These are phyloP conservation scores for Periplaneta americana DNA, from an alignment of 1,140 invertebrate genomes.

Conservation along the genomic window DNA sequence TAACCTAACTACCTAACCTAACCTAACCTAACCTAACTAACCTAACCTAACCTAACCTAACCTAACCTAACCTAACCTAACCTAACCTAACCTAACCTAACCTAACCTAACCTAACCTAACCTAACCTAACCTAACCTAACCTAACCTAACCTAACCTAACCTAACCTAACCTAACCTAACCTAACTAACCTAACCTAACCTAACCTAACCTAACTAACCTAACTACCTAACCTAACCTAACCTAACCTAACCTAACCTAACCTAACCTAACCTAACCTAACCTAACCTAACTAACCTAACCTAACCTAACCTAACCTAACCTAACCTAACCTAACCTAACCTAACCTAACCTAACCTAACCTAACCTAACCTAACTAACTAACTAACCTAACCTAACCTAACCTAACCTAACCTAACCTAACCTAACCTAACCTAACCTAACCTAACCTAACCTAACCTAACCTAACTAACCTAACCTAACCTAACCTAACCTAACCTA, in stretches of 20 bases:
- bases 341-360: slow-evolving; percentile 28
- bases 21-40: slow-evolving; percentile 23
- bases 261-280: slow-evolving; percentile 26
- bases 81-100: slow-evolving; percentile 27
- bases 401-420: slow-evolving; percentile 33
- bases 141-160: slow-evolving; percentile 19
- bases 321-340: slow-evolving; percentile 27
- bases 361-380: slow-evolving; percentile 31
- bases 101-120: slow-evolving; percentile 28
- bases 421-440: slow-evolving; percentile 34
- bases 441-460: slow-evolving; percentile 30
- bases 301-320: slow-evolving; percentile 28
- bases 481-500: slow-evolving; percentile 27
- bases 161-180: slow-evolving; percentile 24
- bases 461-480: slow-evolving; percentile 29
- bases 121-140: slow-evolving; percentile 24
- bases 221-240: slow-evolving; percentile 26
- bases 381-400: slow-evolving; percentile 33
- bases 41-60: slow-evolving; percentile 22
- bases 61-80: slow-evolving; percentile 24
- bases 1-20: slow-evolving; percentile 25
- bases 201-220: slow-evolving; percentile 25
- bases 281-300: slow-evolving; percentile 28
- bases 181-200: slow-evolving; percentile 25
- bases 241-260: slow-evolving; percentile 25